Evolutionary conservation across 2,797 vertebrate genomes (phyloP).

Genomic region (Naso thynnoides): DNA sequence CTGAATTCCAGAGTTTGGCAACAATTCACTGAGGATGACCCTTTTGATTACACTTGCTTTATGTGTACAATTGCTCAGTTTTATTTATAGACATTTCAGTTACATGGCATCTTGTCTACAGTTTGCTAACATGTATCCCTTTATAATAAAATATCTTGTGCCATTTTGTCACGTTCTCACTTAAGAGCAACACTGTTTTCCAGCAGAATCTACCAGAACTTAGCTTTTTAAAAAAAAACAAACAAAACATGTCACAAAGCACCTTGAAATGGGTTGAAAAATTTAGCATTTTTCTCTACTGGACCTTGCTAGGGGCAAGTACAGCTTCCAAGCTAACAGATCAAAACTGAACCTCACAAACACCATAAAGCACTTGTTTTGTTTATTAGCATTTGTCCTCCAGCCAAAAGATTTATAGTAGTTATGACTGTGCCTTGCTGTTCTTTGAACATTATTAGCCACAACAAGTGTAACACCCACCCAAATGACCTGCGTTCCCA

Average conservation of each 20-base stretch:
- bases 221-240: slow-evolving; percentile 4
- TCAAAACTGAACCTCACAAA: slow-evolving; percentile 6
- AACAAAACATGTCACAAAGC: slow-evolving; percentile 7
- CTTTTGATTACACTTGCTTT: no score
- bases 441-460: slow-evolving; percentile 30
- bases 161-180: background rate
- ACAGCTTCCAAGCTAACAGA: slow-evolving; percentile 21
- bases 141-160: background rate
- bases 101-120: no score
- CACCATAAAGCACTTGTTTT: slow-evolving; percentile 7
- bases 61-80: no score
- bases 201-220: background rate
- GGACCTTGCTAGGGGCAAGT: slow-evolving; percentile 52
- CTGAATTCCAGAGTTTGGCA: no score
- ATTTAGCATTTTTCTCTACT: slow-evolving; percentile 11
- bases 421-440: slow-evolving; percentile 7
- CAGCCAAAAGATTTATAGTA: slow-evolving; percentile 19
- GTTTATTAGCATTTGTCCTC: slow-evolving; percentile 47
- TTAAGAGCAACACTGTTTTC: background rate
- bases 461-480: slow-evolving; percentile 16
- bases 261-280: slow-evolving; percentile 11
- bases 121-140: background rate
- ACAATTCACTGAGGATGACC: no score
- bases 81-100: no score
- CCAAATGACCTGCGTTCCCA: slow-evolving; percentile 26